Percentiles rank a stretch among this genome's conserved stretches.
These are phyloP conservation scores for Odontamblyopus rebecca DNA, from an alignment of 2,797 vertebrate genomes.

Conservation along the genomic window DNA sequence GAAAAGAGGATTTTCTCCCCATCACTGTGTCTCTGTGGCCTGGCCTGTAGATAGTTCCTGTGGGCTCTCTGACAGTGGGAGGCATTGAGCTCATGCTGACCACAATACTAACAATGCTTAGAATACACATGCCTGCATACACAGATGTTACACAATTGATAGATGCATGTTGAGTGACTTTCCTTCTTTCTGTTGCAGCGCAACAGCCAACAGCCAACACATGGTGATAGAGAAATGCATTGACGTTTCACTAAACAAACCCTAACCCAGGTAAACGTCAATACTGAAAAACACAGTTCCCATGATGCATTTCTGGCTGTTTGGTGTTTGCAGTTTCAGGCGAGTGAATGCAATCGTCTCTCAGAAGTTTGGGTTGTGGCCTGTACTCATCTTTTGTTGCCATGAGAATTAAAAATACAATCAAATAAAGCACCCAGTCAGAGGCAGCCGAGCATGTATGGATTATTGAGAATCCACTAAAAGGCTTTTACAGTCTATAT, in stretches of 20 bases:
- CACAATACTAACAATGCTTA: slow-evolving; percentile 49
- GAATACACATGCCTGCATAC: slow-evolving; percentile 7
- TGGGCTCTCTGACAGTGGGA: slow-evolving; percentile 27
- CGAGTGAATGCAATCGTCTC: background rate
- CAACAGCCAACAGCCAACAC: background rate
- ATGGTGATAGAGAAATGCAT: background rate
- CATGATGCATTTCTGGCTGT: background rate
- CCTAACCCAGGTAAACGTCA: background rate
- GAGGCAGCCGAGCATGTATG: slow-evolving; percentile 23
- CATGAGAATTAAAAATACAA: slow-evolving; percentile 8
- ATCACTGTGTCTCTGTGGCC: slow-evolving; percentile 36
- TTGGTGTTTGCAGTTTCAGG: slow-evolving; percentile 1
- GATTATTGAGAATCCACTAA: slow-evolving; percentile 39
- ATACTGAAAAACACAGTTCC: slow-evolving; percentile 1
- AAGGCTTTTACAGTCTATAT: slow-evolving; percentile 31
- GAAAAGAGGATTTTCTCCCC: slow-evolving; percentile 23
- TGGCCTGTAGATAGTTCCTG: slow-evolving; percentile 61
- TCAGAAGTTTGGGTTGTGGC: slow-evolving; percentile 4
- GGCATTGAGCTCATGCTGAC: slow-evolving; percentile 45
- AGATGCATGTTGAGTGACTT: slow-evolving; percentile 6
- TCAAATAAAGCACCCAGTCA: slow-evolving; percentile 33
- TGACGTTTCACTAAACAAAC: slow-evolving; percentile 1
- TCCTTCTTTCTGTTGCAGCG: background rate
- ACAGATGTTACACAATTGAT: background rate
- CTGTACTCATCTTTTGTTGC: slow-evolving; percentile 8